Evolutionary conservation across 2,888 invertebrate species (phyloP), one percentile per base, ranked within the genome.

Genomic region (Melieria omissa): DNA sequence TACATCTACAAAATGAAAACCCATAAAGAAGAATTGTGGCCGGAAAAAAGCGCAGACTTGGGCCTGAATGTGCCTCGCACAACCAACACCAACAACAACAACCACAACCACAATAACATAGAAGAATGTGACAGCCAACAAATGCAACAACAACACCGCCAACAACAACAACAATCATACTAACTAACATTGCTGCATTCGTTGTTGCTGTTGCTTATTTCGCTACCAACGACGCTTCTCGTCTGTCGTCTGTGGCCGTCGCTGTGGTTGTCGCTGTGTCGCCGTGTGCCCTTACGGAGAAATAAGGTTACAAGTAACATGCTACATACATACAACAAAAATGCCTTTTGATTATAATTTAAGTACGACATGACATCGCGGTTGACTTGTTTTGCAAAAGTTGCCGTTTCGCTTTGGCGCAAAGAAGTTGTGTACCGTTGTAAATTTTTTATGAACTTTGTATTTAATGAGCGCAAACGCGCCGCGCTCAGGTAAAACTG

Each of bases 361-460:
- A 82, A 82, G 82, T 81, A 80, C 77, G 78, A 80, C 79, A 82
- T 82, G 82, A 82, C 82, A 82, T 79, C 81, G 80, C 79, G 81
- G 82, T 82, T 82, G 80, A 82, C 82, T 81, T 82, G 80, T 79
- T 74, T 72, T 72, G 46, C 46, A 65, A 79, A 78, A 71, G 62
- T 65, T 65, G 42, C 44, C 47, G 70, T 70, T 64, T 70, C 49
- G 58, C 58, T 70, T 70, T 57, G 55, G 46, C 47, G 29, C 7
- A 45, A 41, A 49, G 12, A 14, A 5, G 14, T n/a, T 63, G 69
- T 16, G 67, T 52, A 42, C 41, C 41, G 55, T 42, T 54, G 58
- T 65, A 64, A 14, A 70, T 70, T 64, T 70, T 70, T 64, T 64
- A 70, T 70, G 70, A 70, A 63, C 44, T 61, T 61, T 46, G 70